Conservation (phyloP, 2,888 invertebrate species). For the Pandemis corylana region DNA sequence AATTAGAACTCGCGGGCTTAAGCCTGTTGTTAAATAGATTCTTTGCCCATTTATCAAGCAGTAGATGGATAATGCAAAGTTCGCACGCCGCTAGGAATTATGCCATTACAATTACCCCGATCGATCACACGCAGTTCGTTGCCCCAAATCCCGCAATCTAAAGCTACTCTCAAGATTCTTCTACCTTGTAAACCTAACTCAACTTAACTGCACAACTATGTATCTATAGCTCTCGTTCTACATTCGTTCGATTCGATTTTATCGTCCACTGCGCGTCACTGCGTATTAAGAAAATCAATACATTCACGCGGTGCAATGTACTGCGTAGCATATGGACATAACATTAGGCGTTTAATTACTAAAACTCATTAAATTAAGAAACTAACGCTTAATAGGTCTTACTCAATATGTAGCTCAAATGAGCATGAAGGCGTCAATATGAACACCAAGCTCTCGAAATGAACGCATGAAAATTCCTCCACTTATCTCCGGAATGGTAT, state of each 20-base stretch:
- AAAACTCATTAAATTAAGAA: not conserved
- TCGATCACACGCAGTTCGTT: not conserved
- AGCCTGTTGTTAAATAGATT: too few species aligned
- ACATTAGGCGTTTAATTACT: not conserved
- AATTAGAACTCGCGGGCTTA: too few species aligned
- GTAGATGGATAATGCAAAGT: too few species aligned
- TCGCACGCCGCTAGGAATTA: not conserved
- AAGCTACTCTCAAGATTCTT: not conserved
- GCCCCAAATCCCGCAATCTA: not conserved
- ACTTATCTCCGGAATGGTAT: not conserved
- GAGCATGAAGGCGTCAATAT: conserved; percentile 2
- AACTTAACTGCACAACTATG: not conserved
- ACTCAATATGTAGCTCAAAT: not conserved
- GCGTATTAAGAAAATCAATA: conserved; percentile 37
- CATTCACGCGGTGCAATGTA: conserved; percentile 30
- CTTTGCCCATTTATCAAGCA: too few species aligned
- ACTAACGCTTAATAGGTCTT: not conserved
- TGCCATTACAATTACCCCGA: not conserved
- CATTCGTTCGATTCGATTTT: not conserved
- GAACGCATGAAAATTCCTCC: not conserved
- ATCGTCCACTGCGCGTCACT: conserved; percentile 32
- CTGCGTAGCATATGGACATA: not conserved
- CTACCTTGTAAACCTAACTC: not conserved
- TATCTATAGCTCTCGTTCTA: not conserved
- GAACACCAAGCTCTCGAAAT: not conserved